phyloP scores from a whole-genome alignment of 2,797 vertebrate genomes.

The Odontamblyopus rebecca region DNA sequence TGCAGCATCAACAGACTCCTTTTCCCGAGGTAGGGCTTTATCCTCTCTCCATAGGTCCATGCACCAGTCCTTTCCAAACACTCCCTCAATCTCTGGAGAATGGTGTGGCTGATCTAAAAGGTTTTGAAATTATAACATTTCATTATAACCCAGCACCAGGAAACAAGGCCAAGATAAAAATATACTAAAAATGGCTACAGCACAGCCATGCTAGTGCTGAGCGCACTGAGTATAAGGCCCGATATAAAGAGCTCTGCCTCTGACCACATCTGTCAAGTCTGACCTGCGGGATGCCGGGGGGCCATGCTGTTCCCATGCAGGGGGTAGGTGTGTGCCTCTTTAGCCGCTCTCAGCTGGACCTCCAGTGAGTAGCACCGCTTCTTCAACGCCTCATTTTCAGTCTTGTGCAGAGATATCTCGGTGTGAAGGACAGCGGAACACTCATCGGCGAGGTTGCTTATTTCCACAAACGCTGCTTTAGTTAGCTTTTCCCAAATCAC shows the following conservation, averaged over 20 bases:
- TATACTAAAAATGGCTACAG: neutral
- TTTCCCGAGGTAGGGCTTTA: slow-evolving; percentile 47
- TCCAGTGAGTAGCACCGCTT: slow-evolving; percentile 75
- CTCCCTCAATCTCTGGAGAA: slow-evolving; percentile 73
- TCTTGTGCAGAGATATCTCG: slow-evolving; percentile 74
- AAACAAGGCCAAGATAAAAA: neutral
- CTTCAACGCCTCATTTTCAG: slow-evolving; percentile 78
- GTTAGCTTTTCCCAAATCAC: slow-evolving; percentile 75
- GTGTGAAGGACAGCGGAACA: slow-evolving; percentile 73
- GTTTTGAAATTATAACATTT: neutral
- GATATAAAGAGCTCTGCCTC: too few relatives aligned
- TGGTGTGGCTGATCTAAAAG: slow-evolving; percentile 59
- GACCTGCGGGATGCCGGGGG: slow-evolving; percentile 53
- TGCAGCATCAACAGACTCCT: slow-evolving; percentile 45
- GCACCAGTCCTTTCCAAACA: slow-evolving; percentile 83
- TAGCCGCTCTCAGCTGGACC: slow-evolving; percentile 73
- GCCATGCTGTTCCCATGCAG: slow-evolving; percentile 34
- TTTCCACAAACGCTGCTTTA: slow-evolving; percentile 74
- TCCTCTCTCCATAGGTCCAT: slow-evolving; percentile 79
- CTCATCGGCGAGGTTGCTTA: slow-evolving; percentile 77
- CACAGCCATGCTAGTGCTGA: neutral
- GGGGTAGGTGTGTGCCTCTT: slow-evolving; percentile 53
- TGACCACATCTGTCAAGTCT: slow-evolving; percentile 9
- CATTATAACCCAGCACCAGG: neutral
- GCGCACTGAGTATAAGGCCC: neutral